Conservation (phyloP, 2,888 invertebrate species). For the Cordilura impudica region DNA sequence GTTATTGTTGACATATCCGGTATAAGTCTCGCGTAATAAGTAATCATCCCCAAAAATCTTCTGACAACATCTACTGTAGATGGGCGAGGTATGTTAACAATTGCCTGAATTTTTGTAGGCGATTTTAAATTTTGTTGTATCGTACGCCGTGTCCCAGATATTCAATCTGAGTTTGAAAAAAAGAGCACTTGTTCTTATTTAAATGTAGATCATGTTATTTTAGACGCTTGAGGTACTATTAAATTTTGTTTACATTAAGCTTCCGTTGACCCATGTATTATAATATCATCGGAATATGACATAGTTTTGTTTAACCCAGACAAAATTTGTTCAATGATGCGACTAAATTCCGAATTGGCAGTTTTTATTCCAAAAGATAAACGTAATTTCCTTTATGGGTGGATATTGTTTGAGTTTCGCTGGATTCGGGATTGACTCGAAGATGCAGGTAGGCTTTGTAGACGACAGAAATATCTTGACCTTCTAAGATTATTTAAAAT, state of each 20-base stretch:
- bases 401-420: slow-evolving; percentile 39
- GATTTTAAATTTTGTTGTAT: slow-evolving; percentile 50
- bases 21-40: slow-evolving; percentile 49
- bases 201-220: slow-evolving; percentile 54
- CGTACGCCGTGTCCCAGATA: slow-evolving; percentile 45
- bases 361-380: slow-evolving; percentile 47
- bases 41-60: slow-evolving; percentile 55
- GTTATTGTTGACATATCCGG: slow-evolving; percentile 39
- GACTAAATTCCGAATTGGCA: slow-evolving; percentile 53
- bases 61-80: slow-evolving; percentile 33
- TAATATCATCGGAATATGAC: slow-evolving; percentile 54
- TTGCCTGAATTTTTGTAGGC: slow-evolving; percentile 44
- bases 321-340: slow-evolving; percentile 59
- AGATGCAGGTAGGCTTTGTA: slow-evolving; percentile 49
- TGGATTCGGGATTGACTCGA: slow-evolving; percentile 34
- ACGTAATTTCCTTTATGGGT: slow-evolving; percentile 40
- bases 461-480: slow-evolving; percentile 39
- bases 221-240: slow-evolving; percentile 39
- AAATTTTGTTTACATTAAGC: slow-evolving; percentile 54
- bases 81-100: slow-evolving; percentile 47
- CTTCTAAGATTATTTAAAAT: slow-evolving; percentile 33
- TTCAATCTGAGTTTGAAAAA: slow-evolving; percentile 48
- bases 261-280: slow-evolving; percentile 42
- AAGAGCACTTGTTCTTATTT: slow-evolving; percentile 39
- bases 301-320: slow-evolving; percentile 55